Percentiles rank a stretch among this genome's conserved stretches.
Evolutionary conservation across 2,797 vertebrate species (phyloP).

Genomic region (Antrozous pallidus): DNA sequence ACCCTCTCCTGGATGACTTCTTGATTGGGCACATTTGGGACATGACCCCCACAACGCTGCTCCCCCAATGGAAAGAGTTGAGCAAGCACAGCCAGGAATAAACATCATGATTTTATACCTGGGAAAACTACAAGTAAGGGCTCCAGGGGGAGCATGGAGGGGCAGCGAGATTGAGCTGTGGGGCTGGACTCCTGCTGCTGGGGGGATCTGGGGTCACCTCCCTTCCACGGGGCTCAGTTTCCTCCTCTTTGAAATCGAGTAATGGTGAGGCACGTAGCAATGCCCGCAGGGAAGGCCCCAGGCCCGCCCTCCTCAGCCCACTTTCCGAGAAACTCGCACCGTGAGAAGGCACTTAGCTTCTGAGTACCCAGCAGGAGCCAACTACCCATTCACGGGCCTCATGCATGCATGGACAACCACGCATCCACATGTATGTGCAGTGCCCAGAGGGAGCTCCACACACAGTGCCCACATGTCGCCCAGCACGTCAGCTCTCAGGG

Average conservation of each 20-base stretch:
- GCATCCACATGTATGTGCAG: rapidly evolving
- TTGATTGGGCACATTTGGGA: background rate
- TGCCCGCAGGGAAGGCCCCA: background rate
- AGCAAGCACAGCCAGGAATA: background rate
- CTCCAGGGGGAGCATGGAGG: background rate
- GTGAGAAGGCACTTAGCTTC: too few species aligned
- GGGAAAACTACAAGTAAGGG: background rate
- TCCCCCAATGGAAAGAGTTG: background rate
- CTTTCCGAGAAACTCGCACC: background rate
- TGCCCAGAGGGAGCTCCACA: background rate
- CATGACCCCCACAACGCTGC: background rate
- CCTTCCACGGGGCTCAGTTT: background rate
- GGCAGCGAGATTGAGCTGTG: rapidly evolving
- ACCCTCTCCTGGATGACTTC: background rate
- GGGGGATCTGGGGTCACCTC: background rate
- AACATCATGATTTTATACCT: background rate
- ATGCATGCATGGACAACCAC: rapidly evolving
- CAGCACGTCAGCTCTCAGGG: background rate
- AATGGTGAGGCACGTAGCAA: background rate
- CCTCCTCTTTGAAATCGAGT: background rate
- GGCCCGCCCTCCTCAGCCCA: background rate
- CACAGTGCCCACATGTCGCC: background rate
- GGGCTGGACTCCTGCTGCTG: background rate
- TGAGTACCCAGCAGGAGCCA: background rate
- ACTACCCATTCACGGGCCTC: background rate